phyloP scores from a whole-genome alignment of 2,797 vertebrate genomes.

The Zenarchopterus dispar region DNA sequence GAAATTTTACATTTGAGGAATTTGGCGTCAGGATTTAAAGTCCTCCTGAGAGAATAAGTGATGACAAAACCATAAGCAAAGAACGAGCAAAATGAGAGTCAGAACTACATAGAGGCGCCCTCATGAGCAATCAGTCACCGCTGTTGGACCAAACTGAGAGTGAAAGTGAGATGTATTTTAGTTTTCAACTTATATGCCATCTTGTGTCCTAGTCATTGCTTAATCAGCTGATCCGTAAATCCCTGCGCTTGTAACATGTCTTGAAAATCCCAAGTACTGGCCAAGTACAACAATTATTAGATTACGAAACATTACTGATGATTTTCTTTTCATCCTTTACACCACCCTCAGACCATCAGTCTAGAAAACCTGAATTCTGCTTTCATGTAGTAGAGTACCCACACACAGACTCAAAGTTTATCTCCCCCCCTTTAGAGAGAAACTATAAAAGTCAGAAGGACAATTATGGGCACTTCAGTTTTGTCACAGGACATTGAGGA shows the following conservation, averaged over 20 bases:
- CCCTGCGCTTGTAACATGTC: neutral
- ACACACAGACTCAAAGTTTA: constrained; percentile 7
- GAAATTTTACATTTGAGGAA: neutral
- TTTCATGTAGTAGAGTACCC: no score
- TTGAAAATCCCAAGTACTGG: neutral
- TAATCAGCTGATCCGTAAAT: neutral
- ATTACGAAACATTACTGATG: constrained; percentile 2
- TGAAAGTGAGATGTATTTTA: constrained; percentile 2
- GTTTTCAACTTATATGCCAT: neutral
- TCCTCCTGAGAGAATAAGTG: constrained; percentile 4
- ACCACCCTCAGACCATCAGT: no score
- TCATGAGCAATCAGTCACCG: constrained; percentile 2
- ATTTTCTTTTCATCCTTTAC: neutral
- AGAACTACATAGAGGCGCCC: constrained; percentile 1
- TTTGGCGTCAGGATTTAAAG: constrained; percentile 4
- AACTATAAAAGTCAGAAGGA: neutral
- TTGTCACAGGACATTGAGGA: constrained; percentile 1
- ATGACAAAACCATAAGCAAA: constrained; percentile 17
- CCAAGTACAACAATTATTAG: neutral
- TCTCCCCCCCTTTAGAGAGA: constrained; percentile 1
- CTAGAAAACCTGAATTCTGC: no score
- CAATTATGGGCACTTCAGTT: constrained; percentile 1
- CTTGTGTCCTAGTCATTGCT: neutral
- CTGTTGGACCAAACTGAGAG: neutral
- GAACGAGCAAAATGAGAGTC: constrained; percentile 6